Base-by-base conservation (phyloP, 2,113 vertebrate species). In the Solenodon paradoxus region DNA sequence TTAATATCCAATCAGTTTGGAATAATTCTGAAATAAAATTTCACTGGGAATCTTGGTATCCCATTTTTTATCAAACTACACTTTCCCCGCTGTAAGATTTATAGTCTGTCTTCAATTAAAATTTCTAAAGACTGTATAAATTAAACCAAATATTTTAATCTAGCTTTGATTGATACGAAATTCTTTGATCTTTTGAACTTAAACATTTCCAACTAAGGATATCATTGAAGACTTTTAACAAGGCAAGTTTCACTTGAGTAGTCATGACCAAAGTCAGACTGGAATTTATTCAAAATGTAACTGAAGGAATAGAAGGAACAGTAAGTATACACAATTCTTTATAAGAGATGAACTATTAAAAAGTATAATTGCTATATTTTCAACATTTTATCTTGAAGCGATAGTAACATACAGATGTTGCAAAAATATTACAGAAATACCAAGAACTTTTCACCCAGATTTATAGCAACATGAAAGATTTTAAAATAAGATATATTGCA, bases 391-490 rank as follows among this genome's bases (percentile, higher is more conserved):
- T 71, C 68, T 47, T 57, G 35, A 86, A 89, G 55, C 35, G 17
- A 59, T 35, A 53, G 16, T 32, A 69, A 68, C 28, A 9, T 28
- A 22, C 28, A 66, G 15, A 20, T 38, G 12, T 51, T 81, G 26
- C 17, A 49, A 53, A 78, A 30, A 0, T 15, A 24, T 47, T 71
- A 13, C 28, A 81, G 53, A 77, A 7, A 40, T 55, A 16, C 42
- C 0, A 0, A 5, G 7, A 15, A 9, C n/a, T 28, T n/a, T 51
- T 85, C 6, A 6, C 38, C 8, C 16, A 40, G 40, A 19, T 17
- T 71, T 5, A 19, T 9, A 15, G 32, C 47, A 20, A 53, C 13
- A 26, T 24, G 19, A n/a, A 69, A 6, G 1, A 20, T 13, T 17
- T 80, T 11, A 69, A 82, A 10, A 64, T 49, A 35, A 63, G 32